phyloP scores from a whole-genome alignment of 2,113 vertebrate genomes.

The Calidris pygmaea region DNA sequence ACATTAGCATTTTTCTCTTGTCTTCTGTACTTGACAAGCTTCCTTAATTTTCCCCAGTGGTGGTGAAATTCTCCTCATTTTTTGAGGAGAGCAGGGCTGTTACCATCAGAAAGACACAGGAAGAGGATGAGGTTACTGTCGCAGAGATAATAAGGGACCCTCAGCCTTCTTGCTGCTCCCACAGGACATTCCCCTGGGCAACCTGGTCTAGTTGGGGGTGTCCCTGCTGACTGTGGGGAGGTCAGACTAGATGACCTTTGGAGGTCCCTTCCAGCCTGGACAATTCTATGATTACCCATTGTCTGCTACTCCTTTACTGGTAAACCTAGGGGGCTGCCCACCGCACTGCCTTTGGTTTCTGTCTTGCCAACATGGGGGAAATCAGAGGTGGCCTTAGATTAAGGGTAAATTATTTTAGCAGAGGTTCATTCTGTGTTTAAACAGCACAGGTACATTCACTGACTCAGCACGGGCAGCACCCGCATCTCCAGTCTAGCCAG shows the following conservation, averaged over 20 bases:
- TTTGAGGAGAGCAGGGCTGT: background rate
- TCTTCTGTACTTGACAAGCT: background rate
- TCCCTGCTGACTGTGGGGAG: no score
- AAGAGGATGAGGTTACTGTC: background rate
- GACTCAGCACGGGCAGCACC: background rate
- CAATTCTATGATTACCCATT: background rate
- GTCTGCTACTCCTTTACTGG: background rate
- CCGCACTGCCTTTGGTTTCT: background rate
- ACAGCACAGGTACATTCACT: background rate
- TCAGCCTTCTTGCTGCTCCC: background rate
- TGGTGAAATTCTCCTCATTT: background rate
- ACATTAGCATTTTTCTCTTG: background rate
- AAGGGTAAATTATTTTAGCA: background rate
- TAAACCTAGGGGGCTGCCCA: background rate
- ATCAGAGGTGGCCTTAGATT: background rate
- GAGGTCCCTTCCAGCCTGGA: no score
- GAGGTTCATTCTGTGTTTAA: background rate
- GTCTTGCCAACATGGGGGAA: background rate
- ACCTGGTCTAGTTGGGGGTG: no score
- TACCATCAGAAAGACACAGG: background rate
- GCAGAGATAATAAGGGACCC: background rate
- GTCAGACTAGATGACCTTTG: no score
- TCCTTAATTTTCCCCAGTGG: background rate
- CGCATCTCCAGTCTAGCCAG: background rate
- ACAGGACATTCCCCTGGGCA: background rate